Base-by-base conservation (phyloP, 2,888 invertebrate genomes). In the Trachelus iudaicus region DNA sequence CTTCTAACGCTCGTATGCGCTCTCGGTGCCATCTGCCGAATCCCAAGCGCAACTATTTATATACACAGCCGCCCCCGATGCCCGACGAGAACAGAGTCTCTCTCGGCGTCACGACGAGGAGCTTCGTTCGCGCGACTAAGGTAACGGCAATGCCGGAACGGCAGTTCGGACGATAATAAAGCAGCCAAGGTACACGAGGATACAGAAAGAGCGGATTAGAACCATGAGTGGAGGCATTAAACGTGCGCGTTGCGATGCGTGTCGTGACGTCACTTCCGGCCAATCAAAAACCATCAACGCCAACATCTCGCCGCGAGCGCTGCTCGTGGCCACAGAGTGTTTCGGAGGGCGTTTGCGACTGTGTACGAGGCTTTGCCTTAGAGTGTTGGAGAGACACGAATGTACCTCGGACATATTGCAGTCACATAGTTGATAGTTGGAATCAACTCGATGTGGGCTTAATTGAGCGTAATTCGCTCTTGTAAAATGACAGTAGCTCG, bases 271-370 rank as follows among this genome's bases (percentile, higher is more conserved):
- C 90, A 90, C 90, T 90, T 90, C 90, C 90, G 90, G 89, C 87
- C 90, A 90, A 90, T 90, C 90, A 90, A 90, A 90, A 90, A 88
- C 87, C 89, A 90, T 90, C 89, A 90, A 86, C 89, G 88, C 86
- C 82, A 76, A 80, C 81, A 75, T 73, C 74, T 76, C 77, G 79
- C 75, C 75, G 74, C 37, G 76, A 77, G 37, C 34, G 34, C 11
- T 69, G 56, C 69, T 68, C 73, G 69, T 74, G 77, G 37, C 69
- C 12, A 23, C 23, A 2, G 56, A 56, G 56, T 56, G 56, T 56
- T 56, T 56, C 15, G 23, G 56, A 56, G 56, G 23, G 56, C 56
- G 23, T 23, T 9, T 23, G 56, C 23, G 56, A 56, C 56, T 56
- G 56, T 56, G 56, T 56, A 56, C 56, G 56, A 23, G 56, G 56